Evolutionary conservation across 92 coral and sea anemone genomes (phyloP).

Genomic region (Umimayanthus chanpuru): DNA sequence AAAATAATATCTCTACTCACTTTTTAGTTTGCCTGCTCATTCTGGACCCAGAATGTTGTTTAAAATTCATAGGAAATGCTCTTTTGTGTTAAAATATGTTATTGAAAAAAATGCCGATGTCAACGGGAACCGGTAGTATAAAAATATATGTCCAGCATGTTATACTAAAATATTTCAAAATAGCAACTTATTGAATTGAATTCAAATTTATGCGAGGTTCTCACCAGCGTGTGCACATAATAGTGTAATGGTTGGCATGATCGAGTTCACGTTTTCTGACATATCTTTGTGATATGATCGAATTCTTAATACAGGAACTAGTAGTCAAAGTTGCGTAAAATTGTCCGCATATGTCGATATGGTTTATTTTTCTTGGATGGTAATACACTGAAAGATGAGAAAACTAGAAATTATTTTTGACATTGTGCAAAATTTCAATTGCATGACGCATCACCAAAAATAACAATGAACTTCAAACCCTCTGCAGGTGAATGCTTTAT

Average conservation of each 20-base stretch:
- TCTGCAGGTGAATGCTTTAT: neutral
- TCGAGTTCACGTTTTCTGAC: neutral
- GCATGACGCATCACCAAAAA: conserved; percentile 31
- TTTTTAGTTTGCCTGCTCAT: neutral
- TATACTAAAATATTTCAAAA: neutral
- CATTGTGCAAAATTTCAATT: neutral
- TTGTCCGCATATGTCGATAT: neutral
- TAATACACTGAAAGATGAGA: neutral
- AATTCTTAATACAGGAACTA: neutral
- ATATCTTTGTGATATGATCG: neutral
- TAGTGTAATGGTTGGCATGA: neutral
- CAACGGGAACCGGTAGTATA: neutral
- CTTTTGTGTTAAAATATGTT: neutral
- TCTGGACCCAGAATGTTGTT: neutral
- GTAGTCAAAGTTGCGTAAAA: neutral
- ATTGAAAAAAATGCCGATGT: neutral
- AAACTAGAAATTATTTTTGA: neutral
- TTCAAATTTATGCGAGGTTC: neutral
- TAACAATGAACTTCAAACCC: neutral
- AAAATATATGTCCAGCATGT: neutral
- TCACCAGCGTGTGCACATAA: neutral
- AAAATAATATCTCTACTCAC: neutral
- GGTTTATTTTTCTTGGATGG: neutral
- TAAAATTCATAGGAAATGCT: neutral
- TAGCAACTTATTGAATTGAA: neutral